Percentiles rank a stretch among this genome's conserved stretches.
These are phyloP conservation scores for Protobothrops mucrosquamatus DNA, from an alignment of 2,113 vertebrate species.

Conservation along the genomic window DNA sequence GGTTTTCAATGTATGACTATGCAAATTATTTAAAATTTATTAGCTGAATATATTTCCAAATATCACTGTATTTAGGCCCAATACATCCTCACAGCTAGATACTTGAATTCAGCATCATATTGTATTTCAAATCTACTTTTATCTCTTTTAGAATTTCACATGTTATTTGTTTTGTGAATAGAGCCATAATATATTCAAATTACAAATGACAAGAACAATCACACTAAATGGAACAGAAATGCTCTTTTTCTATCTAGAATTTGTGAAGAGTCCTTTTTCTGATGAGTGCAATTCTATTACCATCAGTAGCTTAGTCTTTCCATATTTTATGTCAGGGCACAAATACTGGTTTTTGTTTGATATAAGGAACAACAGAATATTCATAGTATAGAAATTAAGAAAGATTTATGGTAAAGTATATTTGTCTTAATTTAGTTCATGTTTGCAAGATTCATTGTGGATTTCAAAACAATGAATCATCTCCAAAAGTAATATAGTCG, in stretches of 20 bases:
- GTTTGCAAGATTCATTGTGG: not conserved
- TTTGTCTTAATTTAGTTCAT: not conserved
- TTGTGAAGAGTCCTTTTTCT: constrained; percentile 7
- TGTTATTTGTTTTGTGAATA: constrained; percentile 33
- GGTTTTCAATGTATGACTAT: not conserved
- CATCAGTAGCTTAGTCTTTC: not conserved
- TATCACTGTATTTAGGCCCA: not conserved
- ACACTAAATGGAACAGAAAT: constrained; percentile 21
- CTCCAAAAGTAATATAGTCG: not conserved
- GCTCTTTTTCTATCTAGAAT: constrained; percentile 6
- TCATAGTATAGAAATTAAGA: constrained; percentile 8
- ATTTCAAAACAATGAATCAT: not conserved
- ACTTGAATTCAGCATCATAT: constrained; percentile 9
- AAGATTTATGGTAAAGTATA: not conserved
- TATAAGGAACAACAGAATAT: not conserved
- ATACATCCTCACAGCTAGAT: constrained; percentile 8
- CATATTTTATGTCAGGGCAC: not conserved
- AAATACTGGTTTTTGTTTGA: not conserved
- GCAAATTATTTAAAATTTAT: not conserved
- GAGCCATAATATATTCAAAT: constrained; percentile 26
- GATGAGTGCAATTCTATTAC: not conserved
- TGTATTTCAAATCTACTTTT: constrained; percentile 5
- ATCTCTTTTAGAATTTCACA: not conserved
- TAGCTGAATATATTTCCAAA: not conserved
- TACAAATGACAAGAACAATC: constrained; percentile 15